A percentile compares a stretch with the other conserved stretches of the same genome.
Conservation (phyloP, 2,797 vertebrate species). For the Falco peregrinus region DNA sequence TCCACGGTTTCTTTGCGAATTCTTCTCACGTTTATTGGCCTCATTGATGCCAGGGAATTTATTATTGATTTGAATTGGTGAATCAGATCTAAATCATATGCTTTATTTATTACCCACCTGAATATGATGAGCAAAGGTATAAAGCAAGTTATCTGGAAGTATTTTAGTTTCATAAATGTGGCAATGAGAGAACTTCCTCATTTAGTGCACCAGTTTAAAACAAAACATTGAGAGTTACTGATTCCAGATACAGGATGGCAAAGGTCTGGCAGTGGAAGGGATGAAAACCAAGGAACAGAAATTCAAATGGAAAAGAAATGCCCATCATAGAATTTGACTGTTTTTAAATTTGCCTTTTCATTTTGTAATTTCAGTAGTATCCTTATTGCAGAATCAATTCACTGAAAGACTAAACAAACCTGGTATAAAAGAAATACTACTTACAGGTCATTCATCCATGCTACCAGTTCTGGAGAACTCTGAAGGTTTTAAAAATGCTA, state of each 20-base stretch:
- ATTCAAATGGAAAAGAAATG: background rate
- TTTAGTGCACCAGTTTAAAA: background rate
- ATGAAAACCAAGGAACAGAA: background rate
- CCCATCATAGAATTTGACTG: background rate
- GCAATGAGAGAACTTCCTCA: background rate
- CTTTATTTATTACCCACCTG: background rate
- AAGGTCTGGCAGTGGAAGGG: background rate
- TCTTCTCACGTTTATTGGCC: background rate
- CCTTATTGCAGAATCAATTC: background rate
- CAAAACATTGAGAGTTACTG: background rate
- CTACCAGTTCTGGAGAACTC: background rate
- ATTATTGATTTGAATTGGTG: background rate
- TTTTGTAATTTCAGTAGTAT: background rate
- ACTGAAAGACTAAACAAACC: background rate
- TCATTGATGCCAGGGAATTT: background rate
- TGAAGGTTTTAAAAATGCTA: background rate
- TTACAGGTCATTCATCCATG: background rate
- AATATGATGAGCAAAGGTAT: background rate
- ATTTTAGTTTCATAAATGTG: background rate
- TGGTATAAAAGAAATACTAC: background rate
- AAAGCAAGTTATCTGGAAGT: background rate
- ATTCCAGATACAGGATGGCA: background rate
- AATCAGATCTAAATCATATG: background rate
- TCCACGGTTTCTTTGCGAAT: rapidly evolving
- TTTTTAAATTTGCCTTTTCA: background rate